Evolutionary conservation across 1,140 invertebrate genomes (phyloP), one percentile per base, ranked within the genome.

Genomic region (Adelges cooleyi): DNA sequence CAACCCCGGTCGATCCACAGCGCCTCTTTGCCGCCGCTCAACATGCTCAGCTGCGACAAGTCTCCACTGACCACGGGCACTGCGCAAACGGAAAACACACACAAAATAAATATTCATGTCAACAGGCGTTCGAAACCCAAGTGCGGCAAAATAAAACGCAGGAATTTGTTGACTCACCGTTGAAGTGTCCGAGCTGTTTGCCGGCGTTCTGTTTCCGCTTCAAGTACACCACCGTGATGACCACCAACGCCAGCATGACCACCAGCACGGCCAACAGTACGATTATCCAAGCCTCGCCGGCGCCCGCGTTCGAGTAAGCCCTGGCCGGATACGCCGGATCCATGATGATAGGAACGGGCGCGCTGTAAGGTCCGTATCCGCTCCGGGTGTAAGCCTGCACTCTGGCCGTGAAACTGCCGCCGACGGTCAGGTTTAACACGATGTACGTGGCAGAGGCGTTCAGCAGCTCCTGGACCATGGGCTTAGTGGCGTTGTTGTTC

Each of bases 1-100:
- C 86, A 87, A 6, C 85, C 84, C 20, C 84, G 77, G 71, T 89
- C 86, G 56, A 87, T 80, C 86, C 86, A 88, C 23, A 87, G 72
- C 22, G 82, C 84, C 59, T 86, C 85, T 73, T 87, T 86, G 67
- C 72, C 62, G 18, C 67, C 44, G 13, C 68, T 66, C 20, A 70
- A 49, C 33, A 69, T 62, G 42, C 68, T 65, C 5, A 72, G 54
- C 15, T 67, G 66, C 3, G 67, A 68, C 2, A 72, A 62, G 54
- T 72, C 71, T 2, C 67, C 68, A 40, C 69, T 71, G 17, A 69
- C 68, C 1, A 69, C 71, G 29, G 68, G 68, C 27, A 71, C 70
- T 72, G 23, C 3, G 65, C n/a, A n/a, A n/a, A n/a, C n/a, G n/a
- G n/a, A n/a, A n/a, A n/a, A n/a, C n/a, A n/a, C n/a, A n/a, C n/a